Conservation (phyloP, 2,888 invertebrate genomes). For the Dexiosoma caninum region DNA sequence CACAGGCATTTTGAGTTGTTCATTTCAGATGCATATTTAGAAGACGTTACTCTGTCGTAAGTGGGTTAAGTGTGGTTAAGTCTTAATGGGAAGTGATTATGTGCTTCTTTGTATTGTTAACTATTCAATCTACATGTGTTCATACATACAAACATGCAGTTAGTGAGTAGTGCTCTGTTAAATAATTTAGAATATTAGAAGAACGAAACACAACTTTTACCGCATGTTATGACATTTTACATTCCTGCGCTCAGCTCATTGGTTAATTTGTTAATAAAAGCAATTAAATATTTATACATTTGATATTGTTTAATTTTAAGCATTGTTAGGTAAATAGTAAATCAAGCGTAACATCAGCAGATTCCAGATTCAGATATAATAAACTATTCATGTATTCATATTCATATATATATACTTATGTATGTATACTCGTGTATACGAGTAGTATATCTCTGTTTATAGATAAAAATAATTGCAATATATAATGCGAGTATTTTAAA, state of each 20-base stretch:
- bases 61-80: slow-evolving; percentile 4
- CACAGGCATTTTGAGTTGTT: neutral
- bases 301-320: neutral
- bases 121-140: neutral
- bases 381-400: neutral
- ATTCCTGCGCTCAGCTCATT: neutral
- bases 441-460: neutral
- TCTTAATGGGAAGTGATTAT: neutral
- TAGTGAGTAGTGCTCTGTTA: neutral
- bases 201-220: neutral
- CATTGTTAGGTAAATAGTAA: slow-evolving; percentile 41
- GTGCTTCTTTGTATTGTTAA: neutral
- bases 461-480: slow-evolving; percentile 23
- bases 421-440: neutral
- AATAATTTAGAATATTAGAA: neutral
- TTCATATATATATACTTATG: neutral
- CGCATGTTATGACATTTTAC: slow-evolving; percentile 2
- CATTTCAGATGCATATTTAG: neutral
- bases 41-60: neutral
- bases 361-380: slow-evolving; percentile 13
- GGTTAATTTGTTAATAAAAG: slow-evolving; percentile 29
- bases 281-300: slow-evolving; percentile 16
- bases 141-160: neutral
- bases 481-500: neutral
- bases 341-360: slow-evolving; percentile 55